These are phyloP conservation scores for Trogon melanurus DNA, from an alignment of 2,113 vertebrate genomes.

Conservation along the genomic window DNA sequence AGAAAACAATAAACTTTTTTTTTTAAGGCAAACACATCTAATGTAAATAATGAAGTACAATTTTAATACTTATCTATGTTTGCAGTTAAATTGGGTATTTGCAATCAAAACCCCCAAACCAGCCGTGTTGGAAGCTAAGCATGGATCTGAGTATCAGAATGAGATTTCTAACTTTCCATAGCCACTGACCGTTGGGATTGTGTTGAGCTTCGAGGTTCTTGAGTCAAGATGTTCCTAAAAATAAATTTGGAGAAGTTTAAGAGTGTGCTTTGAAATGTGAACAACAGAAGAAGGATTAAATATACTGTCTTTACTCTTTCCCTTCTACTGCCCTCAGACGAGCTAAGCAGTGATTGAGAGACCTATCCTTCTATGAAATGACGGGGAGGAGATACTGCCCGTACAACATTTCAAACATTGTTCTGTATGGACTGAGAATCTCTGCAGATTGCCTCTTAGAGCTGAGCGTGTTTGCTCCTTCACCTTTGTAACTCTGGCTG, in stretches of 20 bases:
- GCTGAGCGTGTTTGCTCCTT: neutral
- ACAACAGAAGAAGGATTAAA: neutral
- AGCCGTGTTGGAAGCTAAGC: neutral
- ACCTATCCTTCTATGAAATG: neutral
- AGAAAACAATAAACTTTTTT: neutral
- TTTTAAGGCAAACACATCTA: neutral
- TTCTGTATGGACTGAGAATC: neutral
- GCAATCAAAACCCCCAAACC: neutral
- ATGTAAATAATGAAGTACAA: neutral
- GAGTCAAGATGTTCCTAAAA: neutral
- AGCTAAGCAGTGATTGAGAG: neutral
- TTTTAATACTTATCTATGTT: neutral
- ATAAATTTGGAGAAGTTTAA: neutral
- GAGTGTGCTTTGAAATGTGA: neutral
- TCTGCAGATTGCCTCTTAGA: neutral
- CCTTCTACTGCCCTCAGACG: neutral
- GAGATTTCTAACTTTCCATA: neutral
- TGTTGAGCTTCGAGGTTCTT: neutral
- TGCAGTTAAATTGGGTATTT: neutral
- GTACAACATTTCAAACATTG: accelerated
- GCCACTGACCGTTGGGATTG: neutral
- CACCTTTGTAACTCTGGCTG: neutral
- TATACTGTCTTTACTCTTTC: neutral
- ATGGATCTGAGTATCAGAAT: neutral
- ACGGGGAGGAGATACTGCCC: too few relatives aligned